phyloP scores from a whole-genome alignment of 2,113 vertebrate species.

The Apeltes quadracus region DNA sequence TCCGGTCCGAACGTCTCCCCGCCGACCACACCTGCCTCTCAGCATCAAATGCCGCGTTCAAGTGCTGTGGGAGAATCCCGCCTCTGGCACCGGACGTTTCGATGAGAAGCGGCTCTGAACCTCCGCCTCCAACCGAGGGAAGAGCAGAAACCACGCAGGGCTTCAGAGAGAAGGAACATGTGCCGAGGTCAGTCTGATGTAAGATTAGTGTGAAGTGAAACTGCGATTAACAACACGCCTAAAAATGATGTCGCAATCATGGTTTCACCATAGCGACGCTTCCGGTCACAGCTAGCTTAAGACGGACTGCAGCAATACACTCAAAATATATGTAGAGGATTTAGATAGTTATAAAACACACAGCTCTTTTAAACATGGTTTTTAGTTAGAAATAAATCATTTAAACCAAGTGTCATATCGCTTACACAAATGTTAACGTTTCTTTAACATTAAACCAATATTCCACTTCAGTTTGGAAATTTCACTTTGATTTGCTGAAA shows the following conservation, averaged over 20 bases:
- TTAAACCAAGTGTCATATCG: not conserved
- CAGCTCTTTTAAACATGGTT: not conserved
- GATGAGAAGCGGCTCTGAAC: too few relatives aligned
- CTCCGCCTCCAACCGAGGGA: too few relatives aligned
- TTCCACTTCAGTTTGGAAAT: not conserved
- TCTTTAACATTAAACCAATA: not conserved
- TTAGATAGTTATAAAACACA: not conserved
- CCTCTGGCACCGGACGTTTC: too few relatives aligned
- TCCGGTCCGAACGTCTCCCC: slow-evolving; percentile 21
- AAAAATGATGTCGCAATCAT: not conserved
- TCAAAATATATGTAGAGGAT: not conserved
- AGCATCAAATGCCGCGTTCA: slow-evolving; percentile 65
- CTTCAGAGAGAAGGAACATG: not conserved
- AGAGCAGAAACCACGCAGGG: too few relatives aligned
- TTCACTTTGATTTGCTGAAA: not conserved
- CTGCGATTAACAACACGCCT: not conserved
- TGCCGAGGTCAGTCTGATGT: not conserved
- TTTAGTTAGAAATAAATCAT: not conserved
- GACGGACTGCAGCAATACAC: not conserved
- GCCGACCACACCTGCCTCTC: slow-evolving; percentile 71
- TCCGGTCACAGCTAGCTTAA: not conserved
- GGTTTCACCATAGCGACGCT: slow-evolving; percentile 14
- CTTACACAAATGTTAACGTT: not conserved
- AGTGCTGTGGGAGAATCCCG: slow-evolving; percentile 3
- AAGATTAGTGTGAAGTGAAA: not conserved